These are phyloP conservation scores for Thripadectes ignobilis DNA, from an alignment of 2,797 vertebrate genomes.

Conservation along the genomic window DNA sequence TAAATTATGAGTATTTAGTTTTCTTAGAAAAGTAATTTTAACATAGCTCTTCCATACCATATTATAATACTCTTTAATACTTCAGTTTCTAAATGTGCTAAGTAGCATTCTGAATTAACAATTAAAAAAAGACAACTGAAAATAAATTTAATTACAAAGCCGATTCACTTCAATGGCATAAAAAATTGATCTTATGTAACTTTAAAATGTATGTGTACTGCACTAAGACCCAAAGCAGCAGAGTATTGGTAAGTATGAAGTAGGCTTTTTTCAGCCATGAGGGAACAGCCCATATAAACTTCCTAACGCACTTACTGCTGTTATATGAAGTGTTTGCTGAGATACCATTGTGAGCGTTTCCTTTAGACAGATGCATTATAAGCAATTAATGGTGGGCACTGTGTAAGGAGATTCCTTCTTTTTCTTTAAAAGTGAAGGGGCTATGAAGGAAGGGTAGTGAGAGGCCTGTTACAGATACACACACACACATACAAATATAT, in stretches of 20 bases:
- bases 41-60: background rate
- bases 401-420: background rate
- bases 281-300: background rate
- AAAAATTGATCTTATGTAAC: slow-evolving; percentile 59
- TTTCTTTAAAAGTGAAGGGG: background rate
- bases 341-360: background rate
- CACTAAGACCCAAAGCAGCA: slow-evolving; percentile 2
- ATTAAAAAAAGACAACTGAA: background rate
- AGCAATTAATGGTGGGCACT: slow-evolving; percentile 14
- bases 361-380: slow-evolving; percentile 4
- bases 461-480: background rate
- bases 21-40: background rate
- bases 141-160: slow-evolving; percentile 64
- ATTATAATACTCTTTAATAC: background rate
- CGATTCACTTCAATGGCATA: slow-evolving; percentile 15
- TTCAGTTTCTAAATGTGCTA: background rate
- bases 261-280: background rate
- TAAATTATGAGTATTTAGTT: background rate
- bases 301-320: slow-evolving; percentile 11
- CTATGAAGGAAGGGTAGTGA: background rate
- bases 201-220: slow-evolving; percentile 42
- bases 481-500: no score
- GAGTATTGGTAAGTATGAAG: background rate
- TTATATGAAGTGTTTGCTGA: slow-evolving; percentile 26
- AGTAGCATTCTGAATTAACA: background rate